Percentiles rank a stretch among this genome's conserved stretches.
Conservation (phyloP, 1,140 invertebrate genomes). For the Tetramorium alpestre region DNA sequence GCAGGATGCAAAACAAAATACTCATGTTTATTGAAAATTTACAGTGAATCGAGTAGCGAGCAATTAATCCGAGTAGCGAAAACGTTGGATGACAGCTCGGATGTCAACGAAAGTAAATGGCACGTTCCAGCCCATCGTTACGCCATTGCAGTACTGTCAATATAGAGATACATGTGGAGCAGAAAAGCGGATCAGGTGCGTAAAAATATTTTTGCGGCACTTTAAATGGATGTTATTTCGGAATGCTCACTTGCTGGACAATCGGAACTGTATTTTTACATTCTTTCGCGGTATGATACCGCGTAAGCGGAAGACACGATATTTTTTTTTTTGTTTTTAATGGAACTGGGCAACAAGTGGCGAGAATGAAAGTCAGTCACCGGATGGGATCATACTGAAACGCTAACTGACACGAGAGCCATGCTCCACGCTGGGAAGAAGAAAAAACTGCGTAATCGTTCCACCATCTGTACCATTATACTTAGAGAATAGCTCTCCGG, state of each 20-base stretch:
- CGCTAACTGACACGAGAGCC: not conserved
- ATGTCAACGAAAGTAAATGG: conserved; percentile 42
- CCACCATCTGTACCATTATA: conserved; percentile 27
- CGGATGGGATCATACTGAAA: conserved; percentile 4
- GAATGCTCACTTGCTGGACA: not conserved
- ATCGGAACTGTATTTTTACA: not conserved
- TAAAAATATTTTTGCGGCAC: conserved; percentile 50
- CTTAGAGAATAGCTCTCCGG: not conserved
- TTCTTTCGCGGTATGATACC: not conserved
- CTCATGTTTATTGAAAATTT: conserved; percentile 18
- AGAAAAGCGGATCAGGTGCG: conserved; percentile 47
- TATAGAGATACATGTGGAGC: conserved; percentile 37
- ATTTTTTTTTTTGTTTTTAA: conserved; percentile 2
- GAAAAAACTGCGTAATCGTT: conserved; percentile 43
- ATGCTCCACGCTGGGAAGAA: too few species aligned
- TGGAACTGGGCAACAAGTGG: conserved; percentile 24
- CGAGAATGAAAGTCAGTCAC: not conserved
- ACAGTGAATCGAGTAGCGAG: conserved; percentile 2
- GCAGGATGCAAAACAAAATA: not conserved
- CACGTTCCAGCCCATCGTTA: conserved; percentile 26
- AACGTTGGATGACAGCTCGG: conserved; percentile 33
- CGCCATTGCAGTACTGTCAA: conserved; percentile 30
- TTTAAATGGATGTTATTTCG: conserved; percentile 43
- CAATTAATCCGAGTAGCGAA: conserved; percentile 32
- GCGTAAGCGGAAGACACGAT: not conserved